Evolutionary conservation across 2,113 vertebrate genomes (phyloP).

Genomic region (Hucho hucho): DNA sequence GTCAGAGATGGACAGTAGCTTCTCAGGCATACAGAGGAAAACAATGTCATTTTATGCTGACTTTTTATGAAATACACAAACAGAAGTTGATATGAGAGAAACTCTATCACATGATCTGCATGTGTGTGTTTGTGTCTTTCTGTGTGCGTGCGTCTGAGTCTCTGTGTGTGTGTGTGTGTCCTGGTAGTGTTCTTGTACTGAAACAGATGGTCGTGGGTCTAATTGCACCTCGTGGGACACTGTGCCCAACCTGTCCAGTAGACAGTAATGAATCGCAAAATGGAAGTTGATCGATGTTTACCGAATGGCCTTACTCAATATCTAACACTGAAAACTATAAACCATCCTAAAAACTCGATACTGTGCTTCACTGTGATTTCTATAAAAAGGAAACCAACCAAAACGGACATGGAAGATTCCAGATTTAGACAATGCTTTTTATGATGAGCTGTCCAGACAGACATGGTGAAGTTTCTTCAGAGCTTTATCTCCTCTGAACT

Average conservation of each 20-base stretch:
- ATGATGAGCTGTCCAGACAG: background rate
- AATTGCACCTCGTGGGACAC: conserved; percentile 55
- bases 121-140: conserved; percentile 3
- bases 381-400: conserved; percentile 1
- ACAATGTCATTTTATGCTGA: background rate
- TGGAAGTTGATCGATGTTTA: conserved; percentile 6
- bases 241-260: conserved; percentile 41
- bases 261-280: conserved; percentile 30
- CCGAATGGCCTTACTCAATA: background rate
- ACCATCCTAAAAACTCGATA: background rate
- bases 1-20: no score
- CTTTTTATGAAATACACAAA: background rate
- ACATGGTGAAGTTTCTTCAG: conserved; percentile 28
- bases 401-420: background rate
- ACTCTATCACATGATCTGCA: background rate
- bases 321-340: conserved; percentile 6
- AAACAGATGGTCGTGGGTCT: conserved; percentile 55
- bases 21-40: no score
- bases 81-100: no score
- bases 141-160: conserved; percentile 13
- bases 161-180: conserved; percentile 23
- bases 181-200: conserved; percentile 33
- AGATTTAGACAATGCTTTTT: background rate
- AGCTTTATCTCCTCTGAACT: conserved; percentile 14
- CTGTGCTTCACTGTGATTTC: background rate